Evolutionary conservation across 2,797 vertebrate species (phyloP), one percentile per base, ranked within the genome.

Genomic region (Falco peregrinus): DNA sequence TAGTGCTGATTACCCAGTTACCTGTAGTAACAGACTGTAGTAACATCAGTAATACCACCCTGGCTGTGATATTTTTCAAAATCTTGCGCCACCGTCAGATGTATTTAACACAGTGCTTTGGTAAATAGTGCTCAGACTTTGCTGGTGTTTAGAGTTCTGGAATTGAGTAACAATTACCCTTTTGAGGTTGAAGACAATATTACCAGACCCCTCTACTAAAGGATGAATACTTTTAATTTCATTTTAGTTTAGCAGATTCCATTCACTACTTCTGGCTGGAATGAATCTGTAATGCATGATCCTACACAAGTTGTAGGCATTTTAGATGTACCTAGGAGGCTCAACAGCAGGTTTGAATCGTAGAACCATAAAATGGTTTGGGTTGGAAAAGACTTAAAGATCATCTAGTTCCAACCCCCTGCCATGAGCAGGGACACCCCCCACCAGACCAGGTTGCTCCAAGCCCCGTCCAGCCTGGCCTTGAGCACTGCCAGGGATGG

Each of bases 11-110:
- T 78, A n/a, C 35, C 28, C 63, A 26, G 87, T 81, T 88, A 90
- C 76, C 93, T 93, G n/a, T 78, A 82, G 85, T 93, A 94, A 92
- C 69, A 68, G 92, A 81, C 6, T 39, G 39, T 39, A 39, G 9
- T 80, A 88, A 94, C 93, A 91, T 13, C 71, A 37, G 7, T 80
- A 90, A 95, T 95, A 68, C 53, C 1, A 0, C 11, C 53, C 50
- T 78, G 79, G 37, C 57, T 91, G 80, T 64, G 83, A 25, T 71
- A 25, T 33, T 78, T 77, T 77, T 53, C 89, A 83, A 56, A 64
- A 16, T 65, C 71, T 71, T 37, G 7, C 92, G 57, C n/a, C 2
- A 1, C 63, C 76, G 13, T 59, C 78, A 94, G 68, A 54, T 8
- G 25, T 56, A 39, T 87, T 87, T 57, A 68, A 50, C 20, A 33